A percentile compares a stretch with the other conserved stretches of the same genome.
These are phyloP conservation scores for Odontocolon sp. DNA, from an alignment of 2,888 invertebrate species.

Conservation along the genomic window DNA sequence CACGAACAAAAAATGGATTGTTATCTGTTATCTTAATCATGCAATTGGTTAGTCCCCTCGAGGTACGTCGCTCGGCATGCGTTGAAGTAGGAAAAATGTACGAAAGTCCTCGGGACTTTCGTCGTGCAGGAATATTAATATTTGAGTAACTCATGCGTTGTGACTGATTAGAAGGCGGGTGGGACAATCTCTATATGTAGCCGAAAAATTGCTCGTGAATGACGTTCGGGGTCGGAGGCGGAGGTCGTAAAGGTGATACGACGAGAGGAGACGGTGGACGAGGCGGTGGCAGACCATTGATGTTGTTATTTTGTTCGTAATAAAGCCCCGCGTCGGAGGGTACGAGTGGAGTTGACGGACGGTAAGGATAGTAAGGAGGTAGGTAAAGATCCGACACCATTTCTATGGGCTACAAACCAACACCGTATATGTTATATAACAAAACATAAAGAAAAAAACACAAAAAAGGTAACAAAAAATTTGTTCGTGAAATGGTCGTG, in stretches of 20 bases:
- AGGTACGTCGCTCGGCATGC: slow-evolving; percentile 4
- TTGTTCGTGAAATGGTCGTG: neutral
- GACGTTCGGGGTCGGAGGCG: slow-evolving; percentile 82
- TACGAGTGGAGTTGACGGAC: slow-evolving; percentile 76
- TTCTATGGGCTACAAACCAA: slow-evolving; percentile 85
- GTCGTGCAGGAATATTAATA: slow-evolving; percentile 27
- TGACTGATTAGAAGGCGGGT: slow-evolving; percentile 3
- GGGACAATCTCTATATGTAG: slow-evolving; percentile 73
- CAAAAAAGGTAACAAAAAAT: slow-evolving; percentile 20
- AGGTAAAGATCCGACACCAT: slow-evolving; percentile 90
- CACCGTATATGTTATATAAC: slow-evolving; percentile 71
- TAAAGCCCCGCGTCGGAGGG: slow-evolving; percentile 61
- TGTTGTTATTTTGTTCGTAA: slow-evolving; percentile 77
- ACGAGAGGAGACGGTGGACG: slow-evolving; percentile 74
- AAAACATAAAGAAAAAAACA: slow-evolving; percentile 70
- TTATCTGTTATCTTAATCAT: slow-evolving; percentile 17
- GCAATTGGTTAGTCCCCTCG: slow-evolving; percentile 8
- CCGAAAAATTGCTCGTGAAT: slow-evolving; percentile 82
- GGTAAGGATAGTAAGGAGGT: slow-evolving; percentile 82
- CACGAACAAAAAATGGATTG: slow-evolving; percentile 1
- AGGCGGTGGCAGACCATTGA: slow-evolving; percentile 73
- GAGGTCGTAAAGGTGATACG: slow-evolving; percentile 69
- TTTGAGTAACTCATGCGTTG: slow-evolving; percentile 34
- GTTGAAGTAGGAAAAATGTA: neutral
- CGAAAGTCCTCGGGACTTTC: neutral